These are phyloP conservation scores for Empis livida DNA, from an alignment of 2,888 invertebrate genomes.

Conservation along the genomic window DNA sequence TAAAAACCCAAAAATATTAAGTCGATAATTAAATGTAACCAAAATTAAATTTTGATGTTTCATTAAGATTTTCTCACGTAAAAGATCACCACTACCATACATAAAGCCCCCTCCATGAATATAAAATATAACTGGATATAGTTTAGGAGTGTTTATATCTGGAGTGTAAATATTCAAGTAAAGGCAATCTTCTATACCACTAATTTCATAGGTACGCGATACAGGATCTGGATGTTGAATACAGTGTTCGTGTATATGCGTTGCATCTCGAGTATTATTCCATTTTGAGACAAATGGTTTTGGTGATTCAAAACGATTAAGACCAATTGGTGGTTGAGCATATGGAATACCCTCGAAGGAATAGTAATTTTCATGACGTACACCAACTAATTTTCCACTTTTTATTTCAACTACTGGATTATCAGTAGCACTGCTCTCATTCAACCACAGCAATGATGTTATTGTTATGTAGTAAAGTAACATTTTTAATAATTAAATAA, in stretches of 20 bases:
- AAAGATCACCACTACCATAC: conserved; percentile 34
- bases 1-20: conserved; percentile 56
- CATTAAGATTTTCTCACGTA: neutral
- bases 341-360: conserved; percentile 52
- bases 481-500: too few species aligned
- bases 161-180: conserved; percentile 49
- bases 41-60: neutral
- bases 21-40: conserved; percentile 52
- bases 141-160: conserved; percentile 2
- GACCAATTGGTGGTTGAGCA: conserved; percentile 47
- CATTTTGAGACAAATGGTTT: conserved; percentile 11
- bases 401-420: conserved; percentile 7
- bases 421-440: too few species aligned
- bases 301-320: conserved; percentile 41
- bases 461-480: too few species aligned
- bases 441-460: too few species aligned
- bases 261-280: conserved; percentile 36
- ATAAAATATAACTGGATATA: conserved; percentile 45
- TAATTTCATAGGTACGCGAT: neutral
- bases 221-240: neutral
- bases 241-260: conserved; percentile 19
- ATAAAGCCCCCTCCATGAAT: conserved; percentile 55
- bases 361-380: conserved; percentile 29
- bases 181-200: conserved; percentile 52
- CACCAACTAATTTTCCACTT: conserved; percentile 15